Conservation (phyloP, 2,888 invertebrate genomes). For the Leuctra nigra region DNA sequence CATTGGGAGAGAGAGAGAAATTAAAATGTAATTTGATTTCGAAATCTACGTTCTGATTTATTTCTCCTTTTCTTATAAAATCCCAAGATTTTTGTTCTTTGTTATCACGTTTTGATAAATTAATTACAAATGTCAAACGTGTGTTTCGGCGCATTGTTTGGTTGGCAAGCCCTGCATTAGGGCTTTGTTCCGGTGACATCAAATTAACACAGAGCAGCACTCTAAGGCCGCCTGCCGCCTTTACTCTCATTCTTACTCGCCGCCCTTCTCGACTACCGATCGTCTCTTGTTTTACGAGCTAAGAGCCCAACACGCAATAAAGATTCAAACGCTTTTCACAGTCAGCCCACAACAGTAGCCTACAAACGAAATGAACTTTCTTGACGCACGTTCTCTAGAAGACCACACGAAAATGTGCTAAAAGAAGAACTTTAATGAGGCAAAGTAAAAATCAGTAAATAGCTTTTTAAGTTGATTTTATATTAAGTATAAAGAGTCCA, state of each 20-base stretch:
- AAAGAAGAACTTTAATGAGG: not conserved
- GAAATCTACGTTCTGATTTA: not conserved
- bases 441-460: not conserved
- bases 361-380: not conserved
- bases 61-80: not conserved
- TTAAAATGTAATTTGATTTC: not conserved
- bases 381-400: not conserved
- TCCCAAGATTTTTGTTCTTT: not conserved
- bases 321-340: constrained; percentile 6
- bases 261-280: not conserved
- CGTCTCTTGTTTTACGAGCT: constrained; percentile 10
- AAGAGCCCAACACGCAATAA: constrained; percentile 9
- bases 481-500: not conserved
- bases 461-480: not conserved
- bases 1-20: not conserved
- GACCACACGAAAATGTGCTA: not conserved
- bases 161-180: constrained; percentile 3
- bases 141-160: not conserved
- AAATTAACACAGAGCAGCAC: constrained; percentile 15
- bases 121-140: not conserved
- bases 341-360: not conserved
- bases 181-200: constrained; percentile 15
- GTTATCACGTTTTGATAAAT: not conserved
- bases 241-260: not conserved
- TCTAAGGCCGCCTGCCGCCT: not conserved